Percentiles rank a stretch among this genome's conserved stretches.
These are phyloP conservation scores for Neolamprologus tretocephalus DNA, from an alignment of 2,113 vertebrate genomes.

Conservation along the genomic window DNA sequence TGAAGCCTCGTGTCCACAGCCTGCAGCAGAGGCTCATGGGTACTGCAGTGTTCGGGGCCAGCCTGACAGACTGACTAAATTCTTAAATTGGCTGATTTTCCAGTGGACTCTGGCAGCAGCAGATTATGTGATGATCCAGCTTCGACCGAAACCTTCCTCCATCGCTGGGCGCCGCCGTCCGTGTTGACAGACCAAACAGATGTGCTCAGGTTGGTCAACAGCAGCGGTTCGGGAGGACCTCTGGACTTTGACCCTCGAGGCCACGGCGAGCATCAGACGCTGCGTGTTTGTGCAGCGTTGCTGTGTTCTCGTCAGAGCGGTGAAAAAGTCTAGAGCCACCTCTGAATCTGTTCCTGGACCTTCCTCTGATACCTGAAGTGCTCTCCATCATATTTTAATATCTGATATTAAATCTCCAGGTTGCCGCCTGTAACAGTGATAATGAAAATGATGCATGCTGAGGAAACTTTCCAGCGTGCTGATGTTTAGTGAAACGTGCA, in stretches of 20 bases:
- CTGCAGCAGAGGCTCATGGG: neutral
- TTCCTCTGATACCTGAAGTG: accelerated
- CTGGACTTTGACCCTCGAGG: neutral
- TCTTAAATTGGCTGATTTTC: neutral
- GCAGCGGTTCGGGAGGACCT: neutral
- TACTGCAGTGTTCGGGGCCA: neutral
- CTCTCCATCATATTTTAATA: neutral
- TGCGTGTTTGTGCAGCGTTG: neutral
- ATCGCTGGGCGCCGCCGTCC: neutral
- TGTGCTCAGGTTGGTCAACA: neutral
- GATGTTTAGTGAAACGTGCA: neutral
- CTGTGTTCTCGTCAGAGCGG: neutral
- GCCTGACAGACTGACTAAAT: neutral
- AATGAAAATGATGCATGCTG: neutral
- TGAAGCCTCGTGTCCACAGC: neutral
- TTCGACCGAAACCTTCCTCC: neutral
- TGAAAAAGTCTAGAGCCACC: neutral
- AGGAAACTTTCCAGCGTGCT: neutral
- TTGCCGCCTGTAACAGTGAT: neutral
- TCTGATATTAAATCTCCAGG: neutral
- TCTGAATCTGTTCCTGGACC: neutral
- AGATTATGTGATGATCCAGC: neutral
- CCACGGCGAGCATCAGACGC: neutral
- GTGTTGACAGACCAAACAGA: neutral
- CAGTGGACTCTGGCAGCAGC: neutral